phyloP scores from a whole-genome alignment of 2,888 invertebrate species.

The Clepsis dumicolana region DNA sequence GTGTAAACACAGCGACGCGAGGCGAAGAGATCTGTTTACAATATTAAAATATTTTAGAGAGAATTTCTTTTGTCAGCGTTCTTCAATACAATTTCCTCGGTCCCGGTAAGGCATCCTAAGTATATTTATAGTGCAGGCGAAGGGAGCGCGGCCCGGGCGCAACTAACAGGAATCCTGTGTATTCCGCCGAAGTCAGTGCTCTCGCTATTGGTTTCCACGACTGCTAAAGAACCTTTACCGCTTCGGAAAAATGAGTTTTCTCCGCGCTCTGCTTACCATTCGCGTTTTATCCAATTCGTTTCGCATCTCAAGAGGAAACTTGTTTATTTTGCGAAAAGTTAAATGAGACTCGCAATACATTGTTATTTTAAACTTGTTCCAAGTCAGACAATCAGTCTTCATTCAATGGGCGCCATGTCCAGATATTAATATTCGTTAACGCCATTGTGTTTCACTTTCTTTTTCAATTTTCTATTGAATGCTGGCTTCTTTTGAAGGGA shows the following conservation, averaged over 20 bases:
- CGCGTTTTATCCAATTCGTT: constrained; percentile 51
- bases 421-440: constrained; percentile 43
- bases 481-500: constrained; percentile 28
- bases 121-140: constrained; percentile 27
- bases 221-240: constrained; percentile 49
- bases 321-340: constrained; percentile 32
- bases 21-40: constrained; percentile 36
- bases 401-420: constrained; percentile 40
- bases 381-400: constrained; percentile 38
- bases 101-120: constrained; percentile 12
- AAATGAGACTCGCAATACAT: constrained; percentile 32
- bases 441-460: constrained; percentile 38
- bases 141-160: constrained; percentile 40
- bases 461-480: constrained; percentile 32
- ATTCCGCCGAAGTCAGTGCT: constrained; percentile 51
- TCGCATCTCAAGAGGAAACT: constrained; percentile 49
- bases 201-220: constrained; percentile 51
- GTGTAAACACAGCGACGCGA: constrained; percentile 31
- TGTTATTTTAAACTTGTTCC: constrained; percentile 35
- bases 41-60: constrained; percentile 40
- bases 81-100: constrained; percentile 29
- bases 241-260: constrained; percentile 60
- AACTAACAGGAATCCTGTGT: constrained; percentile 52
- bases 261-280: constrained; percentile 53
- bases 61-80: constrained; percentile 32